These are phyloP conservation scores for Mionectes macconnelli DNA, from an alignment of 2,113 vertebrate genomes.

Conservation along the genomic window DNA sequence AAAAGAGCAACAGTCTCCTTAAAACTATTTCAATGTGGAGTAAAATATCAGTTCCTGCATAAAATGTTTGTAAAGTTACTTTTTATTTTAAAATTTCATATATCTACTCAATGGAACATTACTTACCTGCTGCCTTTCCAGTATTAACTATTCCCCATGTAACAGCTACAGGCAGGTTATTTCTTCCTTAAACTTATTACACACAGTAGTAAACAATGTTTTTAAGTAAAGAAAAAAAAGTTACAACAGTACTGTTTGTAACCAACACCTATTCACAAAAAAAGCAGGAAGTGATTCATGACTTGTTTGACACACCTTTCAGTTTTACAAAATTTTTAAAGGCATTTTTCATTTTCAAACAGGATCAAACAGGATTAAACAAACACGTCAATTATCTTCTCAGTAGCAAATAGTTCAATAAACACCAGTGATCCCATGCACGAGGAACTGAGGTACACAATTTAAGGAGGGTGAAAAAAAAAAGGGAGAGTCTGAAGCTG, in stretches of 20 bases:
- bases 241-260: constrained; percentile 57
- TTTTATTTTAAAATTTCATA: constrained; percentile 37
- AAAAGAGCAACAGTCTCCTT: constrained; percentile 42
- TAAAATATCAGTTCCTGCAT: constrained; percentile 68
- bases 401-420: constrained; percentile 65
- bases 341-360: constrained; percentile 66
- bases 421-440: constrained; percentile 63
- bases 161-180: constrained; percentile 63
- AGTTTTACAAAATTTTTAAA: constrained; percentile 70
- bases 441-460: constrained; percentile 57
- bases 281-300: constrained; percentile 49
- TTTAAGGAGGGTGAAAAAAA: neutral
- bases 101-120: constrained; percentile 55
- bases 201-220: constrained; percentile 55
- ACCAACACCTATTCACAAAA: constrained; percentile 67
- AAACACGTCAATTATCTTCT: constrained; percentile 48
- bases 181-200: constrained; percentile 63
- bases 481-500: neutral
- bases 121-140: constrained; percentile 78
- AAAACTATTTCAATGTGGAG: constrained; percentile 31
- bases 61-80: constrained; percentile 41
- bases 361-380: constrained; percentile 69
- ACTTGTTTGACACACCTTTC: constrained; percentile 61
- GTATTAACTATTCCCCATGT: constrained; percentile 67
- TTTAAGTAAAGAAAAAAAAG: constrained; percentile 55